Conservation (phyloP, 2,888 invertebrate species). For the Ophion costatus region DNA sequence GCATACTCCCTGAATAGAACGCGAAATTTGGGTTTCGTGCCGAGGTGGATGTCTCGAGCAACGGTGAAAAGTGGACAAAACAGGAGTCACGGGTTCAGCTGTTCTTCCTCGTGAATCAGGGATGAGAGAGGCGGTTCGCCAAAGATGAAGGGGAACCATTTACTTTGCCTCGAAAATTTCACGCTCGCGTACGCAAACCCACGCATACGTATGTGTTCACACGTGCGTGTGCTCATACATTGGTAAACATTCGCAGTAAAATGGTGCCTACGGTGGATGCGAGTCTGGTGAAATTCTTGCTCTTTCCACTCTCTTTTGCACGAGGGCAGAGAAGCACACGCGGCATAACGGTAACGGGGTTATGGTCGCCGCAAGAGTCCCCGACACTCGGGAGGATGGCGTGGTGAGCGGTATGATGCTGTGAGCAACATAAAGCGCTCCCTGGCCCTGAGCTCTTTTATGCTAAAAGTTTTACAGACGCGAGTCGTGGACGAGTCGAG, state of each 20-base stretch:
- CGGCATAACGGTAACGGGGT: conserved; percentile 54
- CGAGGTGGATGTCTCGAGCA: not conserved
- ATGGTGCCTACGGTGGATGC: conserved; percentile 2
- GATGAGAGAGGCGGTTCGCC: conserved; percentile 20
- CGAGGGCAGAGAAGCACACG: not conserved
- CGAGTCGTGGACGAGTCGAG: conserved; percentile 50
- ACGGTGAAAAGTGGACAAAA: conserved; percentile 7
- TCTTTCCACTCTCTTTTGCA: conserved; percentile 30
- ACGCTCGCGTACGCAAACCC: not conserved
- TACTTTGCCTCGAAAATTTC: conserved; percentile 29
- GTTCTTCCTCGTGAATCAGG: conserved; percentile 24
- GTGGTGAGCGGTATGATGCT: conserved; percentile 22
- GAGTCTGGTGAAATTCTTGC: conserved; percentile 36
- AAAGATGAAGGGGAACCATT: conserved; percentile 27
- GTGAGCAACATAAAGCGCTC: conserved; percentile 63
- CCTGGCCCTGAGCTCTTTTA: conserved; percentile 65
- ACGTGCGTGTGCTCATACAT: not conserved
- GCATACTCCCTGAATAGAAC: not conserved
- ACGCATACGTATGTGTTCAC: not conserved
- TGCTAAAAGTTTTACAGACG: conserved; percentile 68
- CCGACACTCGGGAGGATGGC: conserved; percentile 2
- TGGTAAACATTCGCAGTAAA: conserved; percentile 1
- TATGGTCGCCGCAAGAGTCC: conserved; percentile 53
- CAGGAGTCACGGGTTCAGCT: conserved; percentile 22
- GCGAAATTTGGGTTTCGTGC: conserved; percentile 8